phyloP scores from a whole-genome alignment of 2,888 invertebrate genomes.

The Trachelus iudaicus region DNA sequence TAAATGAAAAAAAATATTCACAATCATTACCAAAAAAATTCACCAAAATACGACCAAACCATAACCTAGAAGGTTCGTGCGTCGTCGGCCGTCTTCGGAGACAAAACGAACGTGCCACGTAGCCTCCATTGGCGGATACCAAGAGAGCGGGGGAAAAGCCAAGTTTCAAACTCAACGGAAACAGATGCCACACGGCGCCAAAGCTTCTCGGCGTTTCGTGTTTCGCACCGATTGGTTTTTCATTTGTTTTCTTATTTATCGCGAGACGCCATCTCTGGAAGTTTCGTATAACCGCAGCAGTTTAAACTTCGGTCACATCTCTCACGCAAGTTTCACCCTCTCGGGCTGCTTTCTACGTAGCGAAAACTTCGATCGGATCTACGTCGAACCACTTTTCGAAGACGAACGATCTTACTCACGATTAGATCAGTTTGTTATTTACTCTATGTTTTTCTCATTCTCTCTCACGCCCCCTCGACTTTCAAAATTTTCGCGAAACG shows the following conservation, averaged over 20 bases:
- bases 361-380: not conserved
- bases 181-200: constrained; percentile 18
- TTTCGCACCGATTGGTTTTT: constrained; percentile 19
- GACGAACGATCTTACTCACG: not conserved
- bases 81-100: too few relatives aligned
- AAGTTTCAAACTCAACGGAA: constrained; percentile 7
- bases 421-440: not conserved
- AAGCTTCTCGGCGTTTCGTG: not conserved
- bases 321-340: constrained; percentile 17
- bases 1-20: too few relatives aligned
- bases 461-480: too few relatives aligned
- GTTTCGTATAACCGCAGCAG: constrained; percentile 21
- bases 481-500: too few relatives aligned
- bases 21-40: too few relatives aligned
- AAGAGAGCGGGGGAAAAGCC: too few relatives aligned
- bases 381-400: not conserved
- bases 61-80: too few relatives aligned
- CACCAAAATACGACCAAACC: too few relatives aligned
- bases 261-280: constrained; percentile 11
- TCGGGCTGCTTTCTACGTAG: not conserved
- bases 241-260: constrained; percentile 23
- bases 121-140: too few relatives aligned
- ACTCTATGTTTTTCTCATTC: not conserved
- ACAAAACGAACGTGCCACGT: too few relatives aligned
- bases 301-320: constrained; percentile 21